Evolutionary conservation across 2,113 vertebrate species (phyloP).

Genomic region (Paramormyrops kingsleyae): DNA sequence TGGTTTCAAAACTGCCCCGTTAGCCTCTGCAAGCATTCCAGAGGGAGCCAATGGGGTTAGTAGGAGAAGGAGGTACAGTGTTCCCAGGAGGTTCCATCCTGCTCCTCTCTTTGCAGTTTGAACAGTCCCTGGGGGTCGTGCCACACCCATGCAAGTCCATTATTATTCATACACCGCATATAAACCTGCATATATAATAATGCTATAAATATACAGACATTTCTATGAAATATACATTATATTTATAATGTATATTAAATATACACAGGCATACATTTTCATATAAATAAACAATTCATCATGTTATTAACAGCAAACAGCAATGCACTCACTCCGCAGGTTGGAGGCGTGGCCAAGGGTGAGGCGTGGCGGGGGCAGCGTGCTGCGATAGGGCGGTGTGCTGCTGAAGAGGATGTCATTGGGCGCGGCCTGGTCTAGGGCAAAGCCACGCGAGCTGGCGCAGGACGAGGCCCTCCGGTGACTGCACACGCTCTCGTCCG

Average conservation of each 20-base stretch:
- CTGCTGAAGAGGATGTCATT: constrained; percentile 76
- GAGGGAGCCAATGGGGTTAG: background rate
- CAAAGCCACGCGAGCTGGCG: constrained; percentile 68
- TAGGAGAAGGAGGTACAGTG: background rate
- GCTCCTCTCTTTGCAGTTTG: background rate
- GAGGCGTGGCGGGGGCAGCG: constrained; percentile 61
- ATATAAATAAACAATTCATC: background rate
- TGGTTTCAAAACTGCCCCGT: background rate
- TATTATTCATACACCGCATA: background rate
- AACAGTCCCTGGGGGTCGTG: background rate
- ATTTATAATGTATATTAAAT: too few relatives aligned
- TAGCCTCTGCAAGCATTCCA: background rate
- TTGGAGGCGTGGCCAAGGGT: constrained; percentile 50
- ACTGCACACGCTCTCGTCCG: constrained; percentile 76
- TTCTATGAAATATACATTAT: background rate
- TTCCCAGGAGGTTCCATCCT: background rate
- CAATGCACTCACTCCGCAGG: constrained; percentile 64
- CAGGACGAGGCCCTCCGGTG: constrained; percentile 67
- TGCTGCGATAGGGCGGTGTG: constrained; percentile 69
- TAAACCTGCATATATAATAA: background rate
- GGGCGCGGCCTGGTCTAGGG: constrained; percentile 72
- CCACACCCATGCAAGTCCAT: background rate
- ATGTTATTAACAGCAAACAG: background rate
- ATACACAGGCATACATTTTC: background rate
- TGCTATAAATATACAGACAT: background rate